phyloP scores from a whole-genome alignment of 1,140 invertebrate genomes.

The Bombus pascuorum region DNA sequence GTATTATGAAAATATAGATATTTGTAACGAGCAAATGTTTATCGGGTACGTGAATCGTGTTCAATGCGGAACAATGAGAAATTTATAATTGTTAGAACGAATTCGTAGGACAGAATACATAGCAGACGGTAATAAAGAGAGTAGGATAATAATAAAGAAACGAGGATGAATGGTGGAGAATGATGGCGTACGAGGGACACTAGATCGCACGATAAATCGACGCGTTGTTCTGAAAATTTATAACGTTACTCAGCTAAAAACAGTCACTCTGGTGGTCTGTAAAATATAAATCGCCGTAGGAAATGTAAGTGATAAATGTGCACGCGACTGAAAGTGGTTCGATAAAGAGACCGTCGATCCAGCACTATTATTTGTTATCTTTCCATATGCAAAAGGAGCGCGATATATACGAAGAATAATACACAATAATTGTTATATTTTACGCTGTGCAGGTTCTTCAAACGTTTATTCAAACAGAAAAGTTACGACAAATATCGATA shows the following conservation, averaged over 20 bases:
- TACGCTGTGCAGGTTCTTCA: not conserved
- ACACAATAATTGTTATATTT: not conserved
- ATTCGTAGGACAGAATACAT: too few species aligned
- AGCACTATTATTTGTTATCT: not conserved
- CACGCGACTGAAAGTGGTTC: constrained; percentile 41
- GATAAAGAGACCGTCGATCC: constrained; percentile 3
- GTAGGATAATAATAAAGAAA: constrained; percentile 15
- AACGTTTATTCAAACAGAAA: not conserved
- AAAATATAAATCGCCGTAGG: constrained; percentile 50
- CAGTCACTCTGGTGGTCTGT: constrained; percentile 53
- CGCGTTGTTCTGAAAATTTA: constrained; percentile 54
- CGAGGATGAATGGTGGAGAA: not conserved
- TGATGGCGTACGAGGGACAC: not conserved
- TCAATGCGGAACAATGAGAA: constrained; percentile 51
- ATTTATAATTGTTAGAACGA: constrained; percentile 60
- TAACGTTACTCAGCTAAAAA: constrained; percentile 38
- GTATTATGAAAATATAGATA: too few species aligned
- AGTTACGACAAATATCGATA: not conserved
- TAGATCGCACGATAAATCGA: constrained; percentile 41
- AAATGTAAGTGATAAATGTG: constrained; percentile 49
- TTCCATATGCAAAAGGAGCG: not conserved
- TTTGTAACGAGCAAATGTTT: not conserved
- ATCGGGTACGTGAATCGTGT: constrained; percentile 38
- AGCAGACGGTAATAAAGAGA: not conserved
- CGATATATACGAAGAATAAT: not conserved